Base-by-base conservation (phyloP, 2,888 invertebrate species). In the Agriopis aurantiaria region DNA sequence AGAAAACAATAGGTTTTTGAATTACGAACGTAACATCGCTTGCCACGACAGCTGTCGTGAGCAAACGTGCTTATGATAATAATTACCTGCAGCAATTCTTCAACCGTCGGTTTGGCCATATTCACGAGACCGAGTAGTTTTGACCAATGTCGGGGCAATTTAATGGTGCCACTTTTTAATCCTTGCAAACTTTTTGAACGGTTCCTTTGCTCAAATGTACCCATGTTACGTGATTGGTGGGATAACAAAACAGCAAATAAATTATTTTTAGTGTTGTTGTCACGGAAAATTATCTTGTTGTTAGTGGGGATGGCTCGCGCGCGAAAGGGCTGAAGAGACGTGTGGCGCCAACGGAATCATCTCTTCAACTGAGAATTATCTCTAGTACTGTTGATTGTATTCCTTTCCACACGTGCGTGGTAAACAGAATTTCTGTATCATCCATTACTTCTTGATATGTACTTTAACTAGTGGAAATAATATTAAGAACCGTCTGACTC, bases 141-240 rank as follows among this genome's bases (percentile, higher is more conserved):
- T 0, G 91, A 90, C 88, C 90, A 90, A 73, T 91, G 89, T 0
- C 89, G 81, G 0, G 92, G 90, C 9, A 91, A 67, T 68, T 84
- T 91, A 0, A 89, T 90, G 1, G 87, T 87, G 71, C 88, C 87
- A 82, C 81, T 88, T 86, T 87, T 90, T 12, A 90, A 88, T 82
- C 81, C 83, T 60, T 87, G 85, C 41, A 90, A 79, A 74, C 87
- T 86, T 69, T 79, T 83, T 68, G 89, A 82, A 48, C 85, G 82
- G 43, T 78, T 86, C 2, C 84, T 77, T 60, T 81, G 80, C 58
- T 77, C 84, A 9, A 86, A 83, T 11, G 89, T 79, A 78, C 81
- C 78, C 88, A 88, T 89, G 48, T 67, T 53, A 41, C 51, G 14
- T 45, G 9, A 43, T 65, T 40, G 4, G 12, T 9, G 56, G 14